phyloP scores from a whole-genome alignment of 2,888 invertebrate species.

The Microctonus hyperodae region DNA sequence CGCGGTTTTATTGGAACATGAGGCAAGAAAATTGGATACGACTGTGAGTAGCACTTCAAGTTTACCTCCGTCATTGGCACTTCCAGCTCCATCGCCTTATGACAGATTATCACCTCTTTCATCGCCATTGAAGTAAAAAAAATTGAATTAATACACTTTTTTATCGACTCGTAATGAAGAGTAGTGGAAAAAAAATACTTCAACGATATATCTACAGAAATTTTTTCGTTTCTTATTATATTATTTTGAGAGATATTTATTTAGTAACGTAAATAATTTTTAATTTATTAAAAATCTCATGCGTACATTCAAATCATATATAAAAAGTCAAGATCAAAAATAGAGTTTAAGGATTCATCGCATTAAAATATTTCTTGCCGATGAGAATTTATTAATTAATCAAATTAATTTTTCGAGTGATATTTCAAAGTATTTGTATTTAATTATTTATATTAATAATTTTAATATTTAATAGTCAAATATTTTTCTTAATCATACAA shows the following conservation, averaged over 20 bases:
- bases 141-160: too few relatives aligned
- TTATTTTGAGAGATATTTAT: slow-evolving; percentile 12
- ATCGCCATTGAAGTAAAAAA: slow-evolving; percentile 46
- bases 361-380: slow-evolving; percentile 13
- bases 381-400: slow-evolving; percentile 11
- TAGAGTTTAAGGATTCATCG: background rate
- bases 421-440: slow-evolving; percentile 6
- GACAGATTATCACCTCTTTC: slow-evolving; percentile 55
- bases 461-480: background rate
- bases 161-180: too few relatives aligned
- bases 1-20: slow-evolving; percentile 87
- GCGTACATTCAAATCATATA: background rate
- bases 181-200: background rate
- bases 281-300: background rate
- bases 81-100: slow-evolving; percentile 50
- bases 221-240: slow-evolving; percentile 16
- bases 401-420: background rate
- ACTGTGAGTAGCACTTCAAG: slow-evolving; percentile 59
- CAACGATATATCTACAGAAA: background rate
- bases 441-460: background rate
- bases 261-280: background rate
- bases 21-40: slow-evolving; percentile 77
- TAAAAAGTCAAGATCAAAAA: background rate
- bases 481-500: background rate
- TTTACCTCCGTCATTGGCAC: slow-evolving; percentile 56